These are phyloP conservation scores for Plotosus lineatus DNA, from an alignment of 2,113 vertebrate genomes.

Conservation along the genomic window DNA sequence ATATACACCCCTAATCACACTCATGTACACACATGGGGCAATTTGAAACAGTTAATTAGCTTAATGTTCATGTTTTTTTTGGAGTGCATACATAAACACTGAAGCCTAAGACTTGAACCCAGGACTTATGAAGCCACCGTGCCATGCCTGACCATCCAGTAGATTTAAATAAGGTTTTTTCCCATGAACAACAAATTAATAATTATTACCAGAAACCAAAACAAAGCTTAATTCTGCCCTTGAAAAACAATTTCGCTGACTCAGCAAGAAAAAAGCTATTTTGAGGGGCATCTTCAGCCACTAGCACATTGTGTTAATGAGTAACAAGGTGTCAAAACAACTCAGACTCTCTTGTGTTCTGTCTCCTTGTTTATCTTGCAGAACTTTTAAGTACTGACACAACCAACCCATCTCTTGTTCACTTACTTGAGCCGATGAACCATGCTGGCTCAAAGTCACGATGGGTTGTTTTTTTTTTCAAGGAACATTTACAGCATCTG, in stretches of 20 bases:
- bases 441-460: conserved; percentile 41
- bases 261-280: conserved; percentile 29
- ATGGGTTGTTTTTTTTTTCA: conserved; percentile 30
- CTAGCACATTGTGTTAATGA: conserved; percentile 54
- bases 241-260: background rate
- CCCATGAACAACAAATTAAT: background rate
- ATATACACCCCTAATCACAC: too few relatives aligned
- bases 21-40: too few relatives aligned
- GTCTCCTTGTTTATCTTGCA: conserved; percentile 42
- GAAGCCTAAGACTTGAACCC: too few relatives aligned
- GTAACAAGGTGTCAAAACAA: conserved; percentile 54
- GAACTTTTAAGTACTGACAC: conserved; percentile 37
- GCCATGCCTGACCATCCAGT: background rate
- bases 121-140: too few relatives aligned
- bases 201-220: background rate
- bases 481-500: too few relatives aligned
- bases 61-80: too few relatives aligned
- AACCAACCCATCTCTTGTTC: conserved; percentile 22
- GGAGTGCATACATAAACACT: too few relatives aligned
- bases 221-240: background rate
- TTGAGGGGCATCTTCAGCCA: conserved; percentile 41
- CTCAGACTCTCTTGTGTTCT: conserved; percentile 39
- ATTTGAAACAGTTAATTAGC: too few relatives aligned
- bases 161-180: background rate
- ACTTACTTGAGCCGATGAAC: conserved; percentile 29